phyloP scores from a whole-genome alignment of 2,797 vertebrate genomes.

The Artibeus jamaicensis region DNA sequence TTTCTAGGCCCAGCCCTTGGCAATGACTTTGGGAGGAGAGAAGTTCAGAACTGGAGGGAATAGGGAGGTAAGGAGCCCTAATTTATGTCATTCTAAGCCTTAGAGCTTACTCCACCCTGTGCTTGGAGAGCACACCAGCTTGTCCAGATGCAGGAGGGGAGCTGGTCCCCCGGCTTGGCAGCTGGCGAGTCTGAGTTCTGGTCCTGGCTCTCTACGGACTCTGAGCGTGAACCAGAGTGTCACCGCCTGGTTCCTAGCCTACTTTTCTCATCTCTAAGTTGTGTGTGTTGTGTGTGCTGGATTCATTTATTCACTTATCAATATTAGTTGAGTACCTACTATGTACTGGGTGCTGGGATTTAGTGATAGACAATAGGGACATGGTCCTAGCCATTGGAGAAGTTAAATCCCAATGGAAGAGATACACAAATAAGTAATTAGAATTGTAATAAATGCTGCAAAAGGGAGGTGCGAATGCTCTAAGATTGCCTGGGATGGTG shows the following conservation, averaged over 20 bases:
- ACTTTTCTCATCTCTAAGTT: neutral
- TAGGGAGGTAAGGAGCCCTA: neutral
- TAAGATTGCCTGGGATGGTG: neutral
- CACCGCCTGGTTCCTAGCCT: neutral
- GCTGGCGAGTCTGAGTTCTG: neutral
- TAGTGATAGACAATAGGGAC: neutral
- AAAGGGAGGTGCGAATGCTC: neutral
- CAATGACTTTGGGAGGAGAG: constrained; percentile 58
- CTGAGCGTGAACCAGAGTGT: neutral
- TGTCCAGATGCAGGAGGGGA: neutral
- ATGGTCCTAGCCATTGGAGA: neutral
- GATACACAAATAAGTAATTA: neutral
- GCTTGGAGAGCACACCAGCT: neutral
- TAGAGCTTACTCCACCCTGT: neutral
- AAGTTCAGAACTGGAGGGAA: constrained; percentile 50
- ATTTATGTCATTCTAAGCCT: constrained; percentile 35
- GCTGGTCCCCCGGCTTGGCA: neutral
- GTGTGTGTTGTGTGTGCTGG: neutral
- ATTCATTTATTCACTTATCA: neutral
- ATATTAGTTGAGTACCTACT: neutral
- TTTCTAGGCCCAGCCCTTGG: constrained; percentile 50
- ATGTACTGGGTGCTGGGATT: neutral
- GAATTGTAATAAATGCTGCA: neutral
- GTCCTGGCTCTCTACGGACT: neutral
- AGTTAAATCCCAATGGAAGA: neutral